phyloP scores from a whole-genome alignment of 1,140 invertebrate genomes.

The Drosophila equinoxialis region DNA sequence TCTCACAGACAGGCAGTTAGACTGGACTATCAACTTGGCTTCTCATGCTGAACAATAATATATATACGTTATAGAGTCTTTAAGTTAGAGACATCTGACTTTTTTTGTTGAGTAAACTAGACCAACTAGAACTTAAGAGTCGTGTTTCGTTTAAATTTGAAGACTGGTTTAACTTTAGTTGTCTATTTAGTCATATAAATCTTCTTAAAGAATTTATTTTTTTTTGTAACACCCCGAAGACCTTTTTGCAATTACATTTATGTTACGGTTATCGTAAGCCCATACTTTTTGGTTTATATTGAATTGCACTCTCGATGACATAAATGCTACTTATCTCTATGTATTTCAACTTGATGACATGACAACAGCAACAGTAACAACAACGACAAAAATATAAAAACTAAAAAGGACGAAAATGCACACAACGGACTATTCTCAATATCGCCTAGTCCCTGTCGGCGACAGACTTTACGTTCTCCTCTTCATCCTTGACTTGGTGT shows the following conservation, averaged over 20 bases:
- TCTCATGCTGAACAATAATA: too few relatives aligned
- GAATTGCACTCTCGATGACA: slow-evolving; percentile 17
- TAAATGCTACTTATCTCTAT: slow-evolving; percentile 22
- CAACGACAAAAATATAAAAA: neutral
- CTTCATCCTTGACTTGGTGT: neutral
- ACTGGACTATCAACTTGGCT: too few relatives aligned
- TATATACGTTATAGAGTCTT: too few relatives aligned
- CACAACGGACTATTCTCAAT: slow-evolving; percentile 27
- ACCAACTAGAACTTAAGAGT: too few relatives aligned
- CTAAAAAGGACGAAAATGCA: slow-evolving; percentile 8
- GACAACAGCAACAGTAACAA: neutral
- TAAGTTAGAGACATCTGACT: too few relatives aligned
- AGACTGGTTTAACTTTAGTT: neutral
- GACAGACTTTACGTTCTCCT: neutral
- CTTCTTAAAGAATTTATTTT: neutral
- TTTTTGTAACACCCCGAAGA: neutral
- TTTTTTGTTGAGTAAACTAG: too few relatives aligned
- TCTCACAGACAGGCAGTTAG: too few relatives aligned
- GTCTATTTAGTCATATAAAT: neutral
- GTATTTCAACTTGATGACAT: slow-evolving; percentile 27
- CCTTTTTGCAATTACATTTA: neutral
- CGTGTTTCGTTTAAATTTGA: too few relatives aligned
- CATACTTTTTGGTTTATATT: slow-evolving; percentile 1
- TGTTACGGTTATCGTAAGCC: slow-evolving; percentile 2
- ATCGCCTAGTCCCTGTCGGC: neutral